Conservation (phyloP, 2,113 vertebrate genomes). For the Clarias gariepinus region DNA sequence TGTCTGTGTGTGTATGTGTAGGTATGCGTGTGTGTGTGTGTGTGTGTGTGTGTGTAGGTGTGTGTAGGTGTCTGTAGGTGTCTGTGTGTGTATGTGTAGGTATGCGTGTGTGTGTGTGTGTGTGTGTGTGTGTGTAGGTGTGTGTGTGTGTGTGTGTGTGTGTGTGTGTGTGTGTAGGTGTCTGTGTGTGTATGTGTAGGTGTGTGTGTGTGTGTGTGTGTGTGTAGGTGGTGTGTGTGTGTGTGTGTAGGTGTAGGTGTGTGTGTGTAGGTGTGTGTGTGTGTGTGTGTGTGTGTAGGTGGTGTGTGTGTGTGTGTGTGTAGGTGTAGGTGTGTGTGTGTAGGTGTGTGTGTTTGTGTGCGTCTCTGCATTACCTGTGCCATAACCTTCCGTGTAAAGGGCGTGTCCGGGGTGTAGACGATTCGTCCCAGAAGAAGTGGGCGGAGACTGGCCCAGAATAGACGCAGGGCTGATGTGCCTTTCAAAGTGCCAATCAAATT, state of each 20-base stretch:
- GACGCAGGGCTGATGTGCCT: conserved; percentile 81
- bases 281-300: too few relatives aligned
- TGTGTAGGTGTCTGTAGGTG: background rate
- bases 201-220: background rate
- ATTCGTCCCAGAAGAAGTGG: conserved; percentile 88
- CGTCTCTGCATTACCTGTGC: conserved; percentile 77
- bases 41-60: background rate
- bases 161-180: background rate
- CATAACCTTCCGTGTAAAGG: conserved; percentile 80
- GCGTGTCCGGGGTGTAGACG: conserved; percentile 89
- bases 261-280: too few relatives aligned
- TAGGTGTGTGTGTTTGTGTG: background rate
- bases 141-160: background rate
- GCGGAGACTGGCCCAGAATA: conserved; percentile 88
- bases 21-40: background rate
- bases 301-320: background rate
- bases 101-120: background rate
- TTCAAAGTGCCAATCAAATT: conserved; percentile 83
- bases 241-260: too few relatives aligned
- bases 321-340: background rate
- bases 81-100: too few relatives aligned
- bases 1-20: background rate
- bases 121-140: background rate
- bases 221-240: too few relatives aligned
- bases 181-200: background rate